Conservation (phyloP, 2,797 vertebrate species). For the Streptopelia turtur region DNA sequence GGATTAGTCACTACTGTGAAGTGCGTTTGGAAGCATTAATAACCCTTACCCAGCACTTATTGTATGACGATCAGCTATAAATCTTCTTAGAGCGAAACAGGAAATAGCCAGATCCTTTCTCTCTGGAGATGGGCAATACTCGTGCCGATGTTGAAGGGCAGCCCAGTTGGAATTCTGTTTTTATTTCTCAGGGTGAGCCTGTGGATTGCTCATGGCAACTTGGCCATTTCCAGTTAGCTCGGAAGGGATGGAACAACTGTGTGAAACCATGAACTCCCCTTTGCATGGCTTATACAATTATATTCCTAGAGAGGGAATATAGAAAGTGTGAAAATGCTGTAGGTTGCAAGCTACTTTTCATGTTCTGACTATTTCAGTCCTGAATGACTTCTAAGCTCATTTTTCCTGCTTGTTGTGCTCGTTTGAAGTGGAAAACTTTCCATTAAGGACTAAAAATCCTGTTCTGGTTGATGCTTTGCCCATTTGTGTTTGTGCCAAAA, state of each 20-base stretch:
- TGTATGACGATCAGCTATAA: slow-evolving; percentile 31
- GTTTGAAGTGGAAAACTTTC: slow-evolving; percentile 55
- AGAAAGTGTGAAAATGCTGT: background rate
- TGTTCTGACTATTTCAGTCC: background rate
- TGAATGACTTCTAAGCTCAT: background rate
- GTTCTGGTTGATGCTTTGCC: slow-evolving; percentile 26
- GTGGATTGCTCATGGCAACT: background rate
- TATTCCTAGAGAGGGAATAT: background rate
- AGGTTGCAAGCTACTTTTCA: background rate
- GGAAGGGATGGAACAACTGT: background rate
- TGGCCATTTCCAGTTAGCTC: background rate
- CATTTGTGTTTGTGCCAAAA: slow-evolving; percentile 22
- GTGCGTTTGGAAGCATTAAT: slow-evolving; percentile 57
- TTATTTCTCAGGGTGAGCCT: background rate
- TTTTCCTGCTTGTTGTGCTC: slow-evolving; percentile 38
- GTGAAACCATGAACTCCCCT: background rate
- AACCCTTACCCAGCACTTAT: slow-evolving; percentile 46
- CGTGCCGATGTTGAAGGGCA: background rate
- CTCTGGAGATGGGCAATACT: background rate
- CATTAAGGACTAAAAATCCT: slow-evolving; percentile 3
- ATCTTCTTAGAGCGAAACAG: background rate
- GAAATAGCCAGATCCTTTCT: slow-evolving; percentile 12
- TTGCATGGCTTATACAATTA: background rate
- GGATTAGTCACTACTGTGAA: slow-evolving; percentile 57
- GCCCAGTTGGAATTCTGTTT: background rate